Conservation (phyloP, 1,140 invertebrate genomes). For the Elymnias hypermnestra region DNA sequence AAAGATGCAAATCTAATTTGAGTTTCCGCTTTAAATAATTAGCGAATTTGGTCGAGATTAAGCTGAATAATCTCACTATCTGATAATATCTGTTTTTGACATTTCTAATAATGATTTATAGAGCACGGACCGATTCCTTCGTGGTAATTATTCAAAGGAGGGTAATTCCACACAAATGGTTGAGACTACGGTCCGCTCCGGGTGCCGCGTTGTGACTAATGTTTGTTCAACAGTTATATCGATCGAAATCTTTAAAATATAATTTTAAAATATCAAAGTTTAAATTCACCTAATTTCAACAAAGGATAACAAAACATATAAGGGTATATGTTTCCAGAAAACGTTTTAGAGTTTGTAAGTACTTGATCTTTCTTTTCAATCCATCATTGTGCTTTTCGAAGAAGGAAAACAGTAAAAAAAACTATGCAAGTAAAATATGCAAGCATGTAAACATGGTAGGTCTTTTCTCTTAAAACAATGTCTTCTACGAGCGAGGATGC, state of each 20-base stretch:
- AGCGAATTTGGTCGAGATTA: neutral
- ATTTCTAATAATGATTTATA: constrained; percentile 16
- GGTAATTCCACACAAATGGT: neutral
- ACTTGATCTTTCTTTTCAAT: no score
- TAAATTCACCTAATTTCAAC: neutral
- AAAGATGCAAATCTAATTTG: no score
- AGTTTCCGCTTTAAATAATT: constrained; percentile 6
- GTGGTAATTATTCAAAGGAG: constrained; percentile 5
- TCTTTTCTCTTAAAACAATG: no score
- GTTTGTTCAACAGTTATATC: neutral
- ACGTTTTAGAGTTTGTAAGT: no score
- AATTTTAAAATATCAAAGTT: neutral
- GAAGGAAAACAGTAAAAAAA: no score
- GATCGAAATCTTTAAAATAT: no score
- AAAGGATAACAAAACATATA: no score
- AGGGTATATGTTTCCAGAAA: no score
- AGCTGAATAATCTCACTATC: constrained; percentile 3
- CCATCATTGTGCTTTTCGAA: no score
- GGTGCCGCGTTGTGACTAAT: neutral
- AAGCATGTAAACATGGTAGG: no score
- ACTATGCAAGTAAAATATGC: no score
- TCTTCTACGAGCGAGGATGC: no score
- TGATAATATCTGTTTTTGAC: constrained; percentile 12
- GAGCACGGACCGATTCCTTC: neutral
- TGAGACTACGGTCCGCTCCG: neutral